Base-by-base conservation (phyloP, 2,797 vertebrate species). In the Halcyon smyrnensis region DNA sequence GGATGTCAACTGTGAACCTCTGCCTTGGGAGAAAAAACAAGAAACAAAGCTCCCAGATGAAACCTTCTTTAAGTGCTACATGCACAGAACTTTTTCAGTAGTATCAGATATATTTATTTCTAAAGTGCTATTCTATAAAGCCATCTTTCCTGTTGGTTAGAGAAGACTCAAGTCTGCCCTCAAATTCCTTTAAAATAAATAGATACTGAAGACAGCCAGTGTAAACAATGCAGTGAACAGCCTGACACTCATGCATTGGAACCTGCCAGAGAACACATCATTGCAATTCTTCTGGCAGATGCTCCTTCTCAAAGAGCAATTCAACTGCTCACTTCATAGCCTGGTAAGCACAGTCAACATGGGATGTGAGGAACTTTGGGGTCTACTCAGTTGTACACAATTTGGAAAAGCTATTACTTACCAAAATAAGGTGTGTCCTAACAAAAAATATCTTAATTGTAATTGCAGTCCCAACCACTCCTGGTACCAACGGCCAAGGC, bases 401-500 rank as follows among this genome's bases (percentile, higher is more conserved):
- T 41, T 54, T 68, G 43, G 41, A 45, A 92, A 90, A 75, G 7
- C 27, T 60, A 12, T 20, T 9, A 8, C 28, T 86, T 48, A 46
- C 9, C 50, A 51, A 73, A 82, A 41, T 1, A 46, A 8, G 6
- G 54, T 23, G 15, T 13, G 45, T 48, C 53, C 51, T 56, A 23
- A n/a, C 32, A 77, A 11, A 63, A 60, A 67, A 56, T 34, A 37
- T 8, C 50, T 50, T 82, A 21, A 48, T 56, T 4, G 2, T n/a
- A 77, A 69, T 8, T 28, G 48, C 48, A 39, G 39, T 36, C n/a
- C 63, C 39, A 65, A 16, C 19, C 10, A 11, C 48, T 50, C 23
- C 56, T n/a, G 39, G 43, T 69, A 34, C 25, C 18, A 15, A 2
- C 0, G 2, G 53, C 25, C 25, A 21, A n/a, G 24, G 25, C 23